A percentile compares a stretch with the other conserved stretches of the same genome.
These are phyloP conservation scores for Calidris pugnax DNA, from an alignment of 2,113 vertebrate genomes.

Conservation along the genomic window DNA sequence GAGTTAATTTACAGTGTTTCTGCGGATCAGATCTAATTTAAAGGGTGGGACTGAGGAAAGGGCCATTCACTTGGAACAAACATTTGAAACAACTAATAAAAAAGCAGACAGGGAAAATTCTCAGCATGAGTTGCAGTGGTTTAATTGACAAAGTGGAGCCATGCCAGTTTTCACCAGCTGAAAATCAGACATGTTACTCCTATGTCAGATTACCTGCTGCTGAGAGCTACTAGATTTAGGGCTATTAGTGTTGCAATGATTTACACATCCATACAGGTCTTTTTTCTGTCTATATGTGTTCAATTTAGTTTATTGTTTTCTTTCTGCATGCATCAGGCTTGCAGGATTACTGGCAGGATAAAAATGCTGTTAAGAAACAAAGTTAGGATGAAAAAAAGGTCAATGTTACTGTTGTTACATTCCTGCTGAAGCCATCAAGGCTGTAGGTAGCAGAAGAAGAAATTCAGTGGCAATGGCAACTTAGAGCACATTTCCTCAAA, in stretches of 20 bases:
- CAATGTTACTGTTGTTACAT: background rate
- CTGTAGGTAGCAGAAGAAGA: background rate
- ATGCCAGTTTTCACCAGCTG: background rate
- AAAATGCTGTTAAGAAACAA: background rate
- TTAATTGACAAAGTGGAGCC: background rate
- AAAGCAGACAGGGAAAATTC: background rate
- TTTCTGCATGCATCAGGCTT: background rate
- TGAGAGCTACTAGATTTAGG: background rate
- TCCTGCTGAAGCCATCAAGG: background rate
- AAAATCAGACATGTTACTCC: background rate
- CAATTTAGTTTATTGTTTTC: background rate
- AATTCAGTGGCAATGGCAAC: background rate
- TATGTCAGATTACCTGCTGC: background rate
- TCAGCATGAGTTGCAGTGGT: background rate
- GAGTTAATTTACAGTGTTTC: background rate
- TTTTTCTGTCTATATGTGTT: background rate
- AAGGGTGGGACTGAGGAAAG: background rate
- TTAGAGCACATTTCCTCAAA: background rate
- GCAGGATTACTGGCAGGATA: background rate
- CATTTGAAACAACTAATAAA: background rate
- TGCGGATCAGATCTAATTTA: background rate
- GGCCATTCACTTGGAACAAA: background rate
- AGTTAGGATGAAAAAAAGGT: background rate
- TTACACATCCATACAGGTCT: background rate
- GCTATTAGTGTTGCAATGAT: background rate